Conservation (phyloP, 2,797 vertebrate species). For the Masticophis lateralis region DNA sequence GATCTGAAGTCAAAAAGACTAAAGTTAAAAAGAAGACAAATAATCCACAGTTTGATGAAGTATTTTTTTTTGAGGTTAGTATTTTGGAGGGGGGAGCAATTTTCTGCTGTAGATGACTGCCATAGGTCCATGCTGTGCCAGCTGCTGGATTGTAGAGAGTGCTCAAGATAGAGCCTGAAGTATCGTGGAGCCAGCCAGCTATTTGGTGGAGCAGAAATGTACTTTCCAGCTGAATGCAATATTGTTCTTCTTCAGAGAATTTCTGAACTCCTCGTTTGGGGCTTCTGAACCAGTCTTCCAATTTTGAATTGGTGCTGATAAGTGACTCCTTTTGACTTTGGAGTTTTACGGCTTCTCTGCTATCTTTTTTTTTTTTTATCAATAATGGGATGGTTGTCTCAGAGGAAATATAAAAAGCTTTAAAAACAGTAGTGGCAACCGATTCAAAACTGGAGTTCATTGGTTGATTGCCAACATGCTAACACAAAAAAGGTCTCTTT, state of each 20-base stretch:
- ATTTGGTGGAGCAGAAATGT: conserved; percentile 34
- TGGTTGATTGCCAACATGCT: conserved; percentile 42
- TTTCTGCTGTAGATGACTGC: conserved; percentile 39
- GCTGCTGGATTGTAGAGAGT: conserved; percentile 45
- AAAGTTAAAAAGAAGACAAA: conserved; percentile 97
- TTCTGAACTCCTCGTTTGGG: background rate
- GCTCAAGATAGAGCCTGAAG: conserved; percentile 33
- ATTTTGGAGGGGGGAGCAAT: conserved; percentile 47
- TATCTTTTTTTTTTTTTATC: conserved; percentile 28
- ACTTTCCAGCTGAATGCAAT: conserved; percentile 24
- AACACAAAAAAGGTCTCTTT: conserved; percentile 16
- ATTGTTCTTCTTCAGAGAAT: conserved; percentile 4
- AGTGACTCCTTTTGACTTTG: background rate
- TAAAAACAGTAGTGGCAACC: conserved; percentile 41
- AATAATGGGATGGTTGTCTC: conserved; percentile 45
- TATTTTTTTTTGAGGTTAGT: conserved; percentile 98
- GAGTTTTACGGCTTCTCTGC: conserved; percentile 39
- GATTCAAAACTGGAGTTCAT: conserved; percentile 24
- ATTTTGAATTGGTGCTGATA: conserved; percentile 25
- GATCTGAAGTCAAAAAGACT: conserved; percentile 97
- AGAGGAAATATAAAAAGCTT: conserved; percentile 32
- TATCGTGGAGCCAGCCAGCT: background rate
- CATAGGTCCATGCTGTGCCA: conserved; percentile 24
- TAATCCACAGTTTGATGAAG: conserved; percentile 97
- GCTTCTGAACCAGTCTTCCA: background rate